Percentiles rank a stretch among this genome's conserved stretches.
These are phyloP conservation scores for Alethe diademata DNA, from an alignment of 2,113 vertebrate species.

Conservation along the genomic window DNA sequence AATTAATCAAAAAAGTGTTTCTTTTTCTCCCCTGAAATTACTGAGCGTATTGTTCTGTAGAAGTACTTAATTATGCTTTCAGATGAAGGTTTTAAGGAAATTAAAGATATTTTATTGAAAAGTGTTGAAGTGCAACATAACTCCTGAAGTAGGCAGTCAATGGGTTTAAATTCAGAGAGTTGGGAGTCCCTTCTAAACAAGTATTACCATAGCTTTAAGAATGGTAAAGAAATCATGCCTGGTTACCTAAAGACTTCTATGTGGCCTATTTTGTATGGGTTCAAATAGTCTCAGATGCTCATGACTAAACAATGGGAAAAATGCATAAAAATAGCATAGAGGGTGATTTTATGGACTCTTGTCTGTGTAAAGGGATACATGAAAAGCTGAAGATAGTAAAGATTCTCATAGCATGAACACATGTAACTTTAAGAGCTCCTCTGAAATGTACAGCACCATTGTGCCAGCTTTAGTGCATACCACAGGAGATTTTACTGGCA, in stretches of 20 bases:
- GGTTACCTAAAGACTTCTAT: not conserved
- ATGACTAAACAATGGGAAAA: not conserved
- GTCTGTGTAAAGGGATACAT: not conserved
- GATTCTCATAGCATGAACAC: not conserved
- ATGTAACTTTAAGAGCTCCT: conserved; percentile 3
- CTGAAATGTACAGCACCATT: not conserved
- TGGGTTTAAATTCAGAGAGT: not conserved
- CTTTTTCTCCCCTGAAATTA: not conserved
- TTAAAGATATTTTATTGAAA: not conserved
- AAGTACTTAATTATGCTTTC: not conserved
- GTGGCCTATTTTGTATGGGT: not conserved
- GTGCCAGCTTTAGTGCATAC: conserved; percentile 26
- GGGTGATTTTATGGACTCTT: not conserved
- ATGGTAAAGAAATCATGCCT: not conserved
- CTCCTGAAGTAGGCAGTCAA: not conserved
- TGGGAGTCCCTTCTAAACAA: not conserved
- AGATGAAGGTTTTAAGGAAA: not conserved
- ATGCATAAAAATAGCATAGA: not conserved
- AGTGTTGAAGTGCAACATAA: not conserved
- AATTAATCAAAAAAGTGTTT: not conserved
- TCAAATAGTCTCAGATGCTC: not conserved
- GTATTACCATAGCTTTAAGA: not conserved
- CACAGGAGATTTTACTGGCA: conserved; percentile 5
- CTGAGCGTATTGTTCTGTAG: not conserved
- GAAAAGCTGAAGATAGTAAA: not conserved